Conservation (phyloP, 2,888 invertebrate genomes). For the Syritta pipiens region DNA sequence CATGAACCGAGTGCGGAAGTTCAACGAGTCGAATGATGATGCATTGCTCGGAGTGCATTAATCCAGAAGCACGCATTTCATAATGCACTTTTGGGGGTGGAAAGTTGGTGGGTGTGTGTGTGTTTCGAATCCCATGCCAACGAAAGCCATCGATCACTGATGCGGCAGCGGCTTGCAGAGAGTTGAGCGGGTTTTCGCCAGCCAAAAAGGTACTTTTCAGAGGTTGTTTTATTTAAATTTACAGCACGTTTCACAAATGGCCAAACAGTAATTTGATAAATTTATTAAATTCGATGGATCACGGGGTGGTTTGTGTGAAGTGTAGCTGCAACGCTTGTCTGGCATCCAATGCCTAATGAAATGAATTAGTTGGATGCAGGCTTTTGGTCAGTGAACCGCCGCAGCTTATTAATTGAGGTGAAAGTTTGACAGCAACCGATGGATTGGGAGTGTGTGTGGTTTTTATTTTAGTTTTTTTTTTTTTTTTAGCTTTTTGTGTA, state of each 20-base stretch:
- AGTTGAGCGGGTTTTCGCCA: no score
- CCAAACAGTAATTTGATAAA: conserved; percentile 70
- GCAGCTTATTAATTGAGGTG: conserved; percentile 69
- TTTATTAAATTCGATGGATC: conserved; percentile 70
- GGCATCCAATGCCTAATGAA: conserved; percentile 65
- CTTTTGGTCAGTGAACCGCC: conserved; percentile 66
- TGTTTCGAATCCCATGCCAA: conserved; percentile 29
- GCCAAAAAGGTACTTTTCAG: conserved; percentile 37
- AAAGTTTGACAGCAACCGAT: conserved; percentile 62
- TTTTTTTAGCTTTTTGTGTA: neutral
- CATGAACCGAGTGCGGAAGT: conserved; percentile 66
- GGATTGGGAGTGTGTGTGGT: conserved; percentile 27
- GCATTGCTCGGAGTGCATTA: conserved; percentile 70
- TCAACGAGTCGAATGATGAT: conserved; percentile 71
- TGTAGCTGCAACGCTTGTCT: conserved; percentile 43
- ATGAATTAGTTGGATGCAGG: conserved; percentile 66
- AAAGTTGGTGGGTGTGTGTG: conserved; percentile 16
- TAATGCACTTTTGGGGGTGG: conserved; percentile 52
- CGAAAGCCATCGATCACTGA: conserved; percentile 54
- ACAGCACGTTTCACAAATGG: conserved; percentile 71
- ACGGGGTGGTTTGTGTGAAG: neutral
- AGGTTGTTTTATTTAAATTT: conserved; percentile 70
- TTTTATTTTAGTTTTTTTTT: conserved; percentile 10
- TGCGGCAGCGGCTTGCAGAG: conserved; percentile 25
- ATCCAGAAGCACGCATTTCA: conserved; percentile 70